A percentile compares a stretch with the other conserved stretches of the same genome.
phyloP scores from a whole-genome alignment of 2,797 vertebrate genomes.

The Sandelia bainsii region DNA sequence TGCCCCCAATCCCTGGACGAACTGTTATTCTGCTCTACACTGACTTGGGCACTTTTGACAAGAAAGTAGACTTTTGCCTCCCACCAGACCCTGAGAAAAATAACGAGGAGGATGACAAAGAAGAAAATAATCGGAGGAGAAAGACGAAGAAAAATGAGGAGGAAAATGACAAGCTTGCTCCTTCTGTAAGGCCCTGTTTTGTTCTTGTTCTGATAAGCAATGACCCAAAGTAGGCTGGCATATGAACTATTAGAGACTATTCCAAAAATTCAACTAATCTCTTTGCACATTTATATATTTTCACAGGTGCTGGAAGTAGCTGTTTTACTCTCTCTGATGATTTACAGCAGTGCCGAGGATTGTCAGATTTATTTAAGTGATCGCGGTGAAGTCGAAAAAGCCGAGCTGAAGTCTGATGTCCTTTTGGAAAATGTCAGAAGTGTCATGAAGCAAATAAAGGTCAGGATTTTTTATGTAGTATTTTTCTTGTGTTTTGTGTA shows the following conservation, averaged over 20 bases:
- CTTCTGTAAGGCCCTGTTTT: not conserved
- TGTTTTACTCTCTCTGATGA: constrained; percentile 81
- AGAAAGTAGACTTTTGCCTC: constrained; percentile 73
- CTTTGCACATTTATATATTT: not conserved
- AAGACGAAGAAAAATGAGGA: not conserved
- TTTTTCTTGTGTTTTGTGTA: not conserved
- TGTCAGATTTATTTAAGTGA: constrained; percentile 37
- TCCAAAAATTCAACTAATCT: not conserved
- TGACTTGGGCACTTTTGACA: fast-evolving
- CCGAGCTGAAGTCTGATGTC: constrained; percentile 69
- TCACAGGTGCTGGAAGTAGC: constrained; percentile 68
- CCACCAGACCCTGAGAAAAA: constrained; percentile 44
- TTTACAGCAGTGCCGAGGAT: constrained; percentile 80
- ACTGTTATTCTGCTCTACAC: constrained; percentile 80
- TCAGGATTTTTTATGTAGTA: constrained; percentile 39
- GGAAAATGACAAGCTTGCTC: not conserved
- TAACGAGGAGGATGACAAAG: too few relatives aligned
- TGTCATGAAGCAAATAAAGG: constrained; percentile 68
- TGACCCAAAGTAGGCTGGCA: not conserved
- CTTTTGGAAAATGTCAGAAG: constrained; percentile 82
- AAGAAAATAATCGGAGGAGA: too few relatives aligned
- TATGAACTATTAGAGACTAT: not conserved
- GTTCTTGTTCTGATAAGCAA: not conserved
- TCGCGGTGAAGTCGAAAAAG: fast-evolving
- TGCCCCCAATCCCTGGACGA: constrained; percentile 88